Base-by-base conservation (phyloP, 2,797 vertebrate species). In the Crocodylus rhombifer region DNA sequence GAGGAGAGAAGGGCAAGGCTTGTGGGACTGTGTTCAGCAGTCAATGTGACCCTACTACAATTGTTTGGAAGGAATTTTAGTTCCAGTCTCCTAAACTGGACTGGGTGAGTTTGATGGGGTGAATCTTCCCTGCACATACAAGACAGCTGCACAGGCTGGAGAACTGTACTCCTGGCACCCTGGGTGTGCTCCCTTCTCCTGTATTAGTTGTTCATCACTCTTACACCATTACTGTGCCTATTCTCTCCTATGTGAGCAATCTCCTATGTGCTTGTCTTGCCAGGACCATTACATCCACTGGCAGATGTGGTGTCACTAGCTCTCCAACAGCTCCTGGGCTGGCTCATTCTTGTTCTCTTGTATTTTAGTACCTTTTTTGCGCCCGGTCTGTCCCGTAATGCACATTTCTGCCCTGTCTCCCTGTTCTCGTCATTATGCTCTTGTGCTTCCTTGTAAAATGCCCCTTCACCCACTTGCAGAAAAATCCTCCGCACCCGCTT, bases 401-500 rank as follows among this genome's bases (percentile, higher is more conserved):
- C 73, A 56, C 25, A 63, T 23, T 56, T 88, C 85, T 21, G 56
- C 60, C 64, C 1, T 0, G 73, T 76, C 69, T 88, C 60, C 20
- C 84, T 91, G 77, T 36, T 51, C 42, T 51, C 61, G 55, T 61
- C 4, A 4, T 2, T 75, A 83, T 25, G 13, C 69, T 86, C 83
- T 25, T 23, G 87, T n/a, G 25, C 90, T 82, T n/a, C 61, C 76
- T 90, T 89, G 56, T n/a, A 71, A 91, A 92, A 86, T 3, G 5
- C 89, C 94, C 92, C 30, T n/a, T 96, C 85, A 88, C 87, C 89
- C 92, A 91, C 89, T 75, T 78, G 82, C 0, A 1, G 80, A 90
- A 91, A 92, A 92, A 88, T 33, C 62, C 82, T 75, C 36, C 3
- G 10, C 36, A 83, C 86, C 87, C 56, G 62, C 58, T 55, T 26